Evolutionary conservation across 2,797 vertebrate genomes (phyloP).

Genomic region (Phylloscopus collybita): DNA sequence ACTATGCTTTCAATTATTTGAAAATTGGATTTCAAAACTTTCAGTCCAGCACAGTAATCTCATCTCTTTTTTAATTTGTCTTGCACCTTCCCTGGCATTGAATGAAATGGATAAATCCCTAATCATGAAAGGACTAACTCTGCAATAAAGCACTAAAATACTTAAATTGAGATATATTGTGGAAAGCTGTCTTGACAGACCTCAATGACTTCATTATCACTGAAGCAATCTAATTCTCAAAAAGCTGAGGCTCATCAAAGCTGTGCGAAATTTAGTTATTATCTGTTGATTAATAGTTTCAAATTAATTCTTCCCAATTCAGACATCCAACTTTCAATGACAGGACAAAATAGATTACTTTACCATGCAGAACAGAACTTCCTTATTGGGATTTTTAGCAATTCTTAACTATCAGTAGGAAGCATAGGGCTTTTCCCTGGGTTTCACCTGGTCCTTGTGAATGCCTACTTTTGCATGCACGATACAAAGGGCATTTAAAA

Average conservation of each 20-base stretch:
- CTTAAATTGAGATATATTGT: constrained; percentile 1
- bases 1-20: not conserved
- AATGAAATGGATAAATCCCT: not conserved
- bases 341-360: not conserved
- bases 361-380: not conserved
- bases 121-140: constrained; percentile 8
- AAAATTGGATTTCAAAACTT: constrained; percentile 51
- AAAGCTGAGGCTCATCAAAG: constrained; percentile 16
- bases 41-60: constrained; percentile 13
- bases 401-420: not conserved
- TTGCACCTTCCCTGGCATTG: not conserved
- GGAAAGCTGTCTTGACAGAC: constrained; percentile 13
- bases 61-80: constrained; percentile 7
- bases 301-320: constrained; percentile 23
- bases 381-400: not conserved
- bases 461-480: not conserved
- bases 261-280: constrained; percentile 25
- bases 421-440: not conserved
- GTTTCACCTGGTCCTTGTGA: not conserved
- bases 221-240: constrained; percentile 37
- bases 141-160: constrained; percentile 30
- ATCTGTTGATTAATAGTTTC: constrained; percentile 25
- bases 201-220: constrained; percentile 6
- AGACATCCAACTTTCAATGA: not conserved
- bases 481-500: not conserved